Base-by-base conservation (phyloP, 2,888 invertebrate species). In the Drosophila nr. medialis region DNA sequence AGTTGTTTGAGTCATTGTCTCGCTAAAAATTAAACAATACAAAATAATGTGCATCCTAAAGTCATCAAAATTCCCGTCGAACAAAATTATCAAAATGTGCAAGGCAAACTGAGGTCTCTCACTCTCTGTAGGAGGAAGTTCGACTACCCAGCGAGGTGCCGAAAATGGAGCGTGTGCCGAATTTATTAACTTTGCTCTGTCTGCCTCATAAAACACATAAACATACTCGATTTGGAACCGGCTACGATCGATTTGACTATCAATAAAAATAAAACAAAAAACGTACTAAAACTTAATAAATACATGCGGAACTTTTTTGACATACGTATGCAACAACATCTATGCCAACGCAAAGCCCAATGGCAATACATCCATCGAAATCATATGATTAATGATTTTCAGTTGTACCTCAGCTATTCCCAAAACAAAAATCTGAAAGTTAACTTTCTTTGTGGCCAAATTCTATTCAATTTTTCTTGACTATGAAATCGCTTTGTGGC, bases 111-210 rank as follows among this genome's bases (percentile, higher is more conserved):
- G 69, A 66, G 71, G 77, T 66, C 77, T 82, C 50, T 88, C 77
- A 77, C 81, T 62, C 65, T 65, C 49, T 58, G 67, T 55, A 66
- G 62, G 65, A 85, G 86, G 86, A 83, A 83, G 86, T 83, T 80
- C 86, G 70, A 66, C 72, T 79, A 66, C 63, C 71, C 72, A 58
- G 58, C 78, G 40, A 62, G 42, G 55, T 67, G 58, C 63, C 72
- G 27, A 87, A 84, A 85, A 77, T 87, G 85, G 85, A 82, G 67
- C 86, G 86, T 87, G 88, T 72, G 65, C 59, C 72, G 83, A 82
- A 83, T 85, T 82, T 82, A 64, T 82, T 87, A 87, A 79, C 49
- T 58, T 66, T 63, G 66, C 65, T 68, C 65, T 8, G 65, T 55
- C 62, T 56, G 38, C 54, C 71, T 80, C 73, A 83, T 74, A 80